Evolutionary conservation across 2,797 vertebrate species (phyloP).

Genomic region (Tenualosa ilisha): DNA sequence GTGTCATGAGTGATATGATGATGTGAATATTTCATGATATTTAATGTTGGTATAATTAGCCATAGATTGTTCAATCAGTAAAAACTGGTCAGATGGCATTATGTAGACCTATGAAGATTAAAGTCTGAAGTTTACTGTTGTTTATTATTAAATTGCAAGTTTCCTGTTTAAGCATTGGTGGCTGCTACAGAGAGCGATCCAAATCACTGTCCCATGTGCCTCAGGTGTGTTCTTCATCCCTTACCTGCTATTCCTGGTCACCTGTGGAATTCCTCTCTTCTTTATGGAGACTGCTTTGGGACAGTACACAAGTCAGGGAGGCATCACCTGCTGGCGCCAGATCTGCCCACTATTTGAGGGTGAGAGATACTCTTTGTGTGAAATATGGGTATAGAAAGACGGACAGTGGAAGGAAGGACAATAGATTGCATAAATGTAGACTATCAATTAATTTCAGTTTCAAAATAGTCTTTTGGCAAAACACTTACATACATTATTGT

Average conservation of each 20-base stretch:
- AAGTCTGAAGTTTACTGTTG: too few relatives aligned
- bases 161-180: too few relatives aligned
- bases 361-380: constrained; percentile 47
- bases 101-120: too few relatives aligned
- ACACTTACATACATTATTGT: background rate
- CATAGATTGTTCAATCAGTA: too few relatives aligned
- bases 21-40: too few relatives aligned
- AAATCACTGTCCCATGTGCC: background rate
- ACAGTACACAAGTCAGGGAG: constrained; percentile 80
- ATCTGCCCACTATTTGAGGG: constrained; percentile 84
- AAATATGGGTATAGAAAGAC: background rate
- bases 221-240: constrained; percentile 82
- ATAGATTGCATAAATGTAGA: background rate
- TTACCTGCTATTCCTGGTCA: constrained; percentile 80
- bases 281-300: constrained; percentile 84
- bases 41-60: too few relatives aligned
- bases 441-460: background rate
- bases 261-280: constrained; percentile 82
- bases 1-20: too few relatives aligned
- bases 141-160: too few relatives aligned
- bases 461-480: background rate
- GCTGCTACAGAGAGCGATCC: too few relatives aligned
- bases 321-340: constrained; percentile 73
- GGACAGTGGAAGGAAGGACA: background rate
- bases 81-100: too few relatives aligned